Conservation (phyloP, 2,888 invertebrate species). For the Lutraria lutraria region DNA sequence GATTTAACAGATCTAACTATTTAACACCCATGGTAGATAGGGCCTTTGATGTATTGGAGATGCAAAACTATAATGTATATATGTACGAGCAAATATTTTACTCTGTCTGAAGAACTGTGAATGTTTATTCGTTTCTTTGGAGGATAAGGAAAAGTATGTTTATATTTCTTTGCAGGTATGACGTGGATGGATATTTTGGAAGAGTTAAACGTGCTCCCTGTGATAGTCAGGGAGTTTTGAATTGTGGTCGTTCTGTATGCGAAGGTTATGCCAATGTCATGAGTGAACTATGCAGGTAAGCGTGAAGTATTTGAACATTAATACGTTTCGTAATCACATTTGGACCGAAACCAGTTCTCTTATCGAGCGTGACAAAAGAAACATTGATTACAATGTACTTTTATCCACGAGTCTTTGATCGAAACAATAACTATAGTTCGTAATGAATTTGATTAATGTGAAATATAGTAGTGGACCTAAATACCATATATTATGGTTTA, state of each 20-base stretch:
- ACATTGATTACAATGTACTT: background rate
- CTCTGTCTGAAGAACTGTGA: background rate
- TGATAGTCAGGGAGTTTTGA: slow-evolving; percentile 53
- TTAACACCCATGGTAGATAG: background rate
- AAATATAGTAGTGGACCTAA: too few relatives aligned
- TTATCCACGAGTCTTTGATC: background rate
- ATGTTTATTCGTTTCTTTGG: background rate
- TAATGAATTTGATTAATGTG: too few relatives aligned
- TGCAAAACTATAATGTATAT: too few relatives aligned
- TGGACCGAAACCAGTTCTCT: background rate
- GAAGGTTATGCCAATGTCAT: slow-evolving; percentile 71
- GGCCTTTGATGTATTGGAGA: background rate
- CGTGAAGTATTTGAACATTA: background rate
- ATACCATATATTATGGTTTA: too few relatives aligned
- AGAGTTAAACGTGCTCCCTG: slow-evolving; percentile 30
- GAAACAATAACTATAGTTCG: too few relatives aligned
- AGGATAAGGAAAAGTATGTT: background rate
- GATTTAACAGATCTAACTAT: background rate
- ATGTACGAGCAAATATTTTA: background rate
- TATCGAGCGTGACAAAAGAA: background rate
- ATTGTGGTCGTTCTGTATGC: slow-evolving; percentile 61
- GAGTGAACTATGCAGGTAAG: slow-evolving; percentile 66
- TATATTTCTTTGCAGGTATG: slow-evolving; percentile 46
- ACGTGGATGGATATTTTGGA: slow-evolving; percentile 56
- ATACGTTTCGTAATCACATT: too few relatives aligned